Evolutionary conservation across 2,797 vertebrate genomes (phyloP), one percentile per base, ranked within the genome.

Genomic region (Steatocranus sp.): DNA sequence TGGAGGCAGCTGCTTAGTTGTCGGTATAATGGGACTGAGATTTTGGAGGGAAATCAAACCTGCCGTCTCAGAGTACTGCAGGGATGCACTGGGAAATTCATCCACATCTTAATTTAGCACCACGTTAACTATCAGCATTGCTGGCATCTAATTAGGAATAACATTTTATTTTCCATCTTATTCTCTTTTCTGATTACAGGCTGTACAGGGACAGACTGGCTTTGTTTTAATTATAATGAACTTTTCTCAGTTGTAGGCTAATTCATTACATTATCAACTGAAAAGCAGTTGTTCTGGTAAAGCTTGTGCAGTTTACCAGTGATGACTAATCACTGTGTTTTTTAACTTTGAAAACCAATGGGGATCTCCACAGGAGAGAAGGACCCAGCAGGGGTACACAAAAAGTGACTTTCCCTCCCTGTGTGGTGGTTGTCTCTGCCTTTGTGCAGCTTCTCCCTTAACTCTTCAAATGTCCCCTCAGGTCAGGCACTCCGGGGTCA

Each of bases 31-130:
- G 68, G 78, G 34, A 1, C 36, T 1, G 83, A 86, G 75, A 70
- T 95, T 96, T 95, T 95, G 95, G 94, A 95, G 95, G 95, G 94
- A 96, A 96, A 88, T 89, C 85, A 79, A 91, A 93, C 90, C 83
- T 89, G 82, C 46, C 76, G 82, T 30, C 77, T 32, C 76, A 75
- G 38, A 83, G 74, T 46, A 23, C 48, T n/a, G 79, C 4, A 43
- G 38, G 34, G 74, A 86, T 78, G 63, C 5, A 32, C 83, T 82
- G 68, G 78, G 79, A 91, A 87, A 80, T 5, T 11, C 32, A 61
- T 34, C 18, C 7, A 30, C 20, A n/a, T 14, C 38, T 17, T 79
- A 70, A 23, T 25, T 34, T 61, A 34, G 32, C 10, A 15, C 5
- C 12, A 12, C 11, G 49, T 38, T 83, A 83, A 73, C 5, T 15